Conservation (phyloP, 2,888 invertebrate genomes). For the Dioctria rufipes region DNA sequence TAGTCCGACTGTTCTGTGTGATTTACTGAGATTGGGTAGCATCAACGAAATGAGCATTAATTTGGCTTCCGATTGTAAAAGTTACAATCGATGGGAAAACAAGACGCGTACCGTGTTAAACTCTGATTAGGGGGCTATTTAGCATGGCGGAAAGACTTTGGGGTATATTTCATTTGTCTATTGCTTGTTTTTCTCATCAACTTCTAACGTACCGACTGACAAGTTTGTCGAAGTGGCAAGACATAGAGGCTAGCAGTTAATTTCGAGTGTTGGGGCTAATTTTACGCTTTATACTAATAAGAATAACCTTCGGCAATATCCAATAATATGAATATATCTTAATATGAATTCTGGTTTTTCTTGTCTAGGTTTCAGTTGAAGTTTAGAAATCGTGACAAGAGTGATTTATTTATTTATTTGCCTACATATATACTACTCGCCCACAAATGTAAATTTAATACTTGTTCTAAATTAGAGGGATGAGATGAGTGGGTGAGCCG, state of each 20-base stretch:
- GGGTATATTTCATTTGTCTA: slow-evolving; percentile 33
- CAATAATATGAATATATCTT: slow-evolving; percentile 12
- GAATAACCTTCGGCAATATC: not conserved
- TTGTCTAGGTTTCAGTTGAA: not conserved
- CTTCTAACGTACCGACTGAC: slow-evolving; percentile 31
- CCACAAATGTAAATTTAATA: no score
- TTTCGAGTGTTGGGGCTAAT: slow-evolving; percentile 26
- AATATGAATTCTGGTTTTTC: slow-evolving; percentile 18
- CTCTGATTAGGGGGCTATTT: slow-evolving; percentile 44
- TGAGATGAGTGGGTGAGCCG: no score
- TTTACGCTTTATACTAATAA: slow-evolving; percentile 10
- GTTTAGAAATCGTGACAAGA: not conserved
- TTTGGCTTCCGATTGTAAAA: slow-evolving; percentile 44
- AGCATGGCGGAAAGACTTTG: slow-evolving; percentile 28
- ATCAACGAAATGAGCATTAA: slow-evolving; percentile 41
- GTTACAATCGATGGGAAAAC: slow-evolving; percentile 50
- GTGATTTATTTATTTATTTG: no score
- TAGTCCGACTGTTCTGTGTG: slow-evolving; percentile 2
- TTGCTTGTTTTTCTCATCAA: not conserved
- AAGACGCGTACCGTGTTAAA: slow-evolving; percentile 46
- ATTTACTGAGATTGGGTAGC: slow-evolving; percentile 40
- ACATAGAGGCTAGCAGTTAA: slow-evolving; percentile 3
- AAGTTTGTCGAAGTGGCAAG: slow-evolving; percentile 5
- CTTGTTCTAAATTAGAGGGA: no score
- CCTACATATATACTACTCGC: no score